Conservation (phyloP, 2,113 vertebrate genomes). For the Orientallactaga bullata region DNA sequence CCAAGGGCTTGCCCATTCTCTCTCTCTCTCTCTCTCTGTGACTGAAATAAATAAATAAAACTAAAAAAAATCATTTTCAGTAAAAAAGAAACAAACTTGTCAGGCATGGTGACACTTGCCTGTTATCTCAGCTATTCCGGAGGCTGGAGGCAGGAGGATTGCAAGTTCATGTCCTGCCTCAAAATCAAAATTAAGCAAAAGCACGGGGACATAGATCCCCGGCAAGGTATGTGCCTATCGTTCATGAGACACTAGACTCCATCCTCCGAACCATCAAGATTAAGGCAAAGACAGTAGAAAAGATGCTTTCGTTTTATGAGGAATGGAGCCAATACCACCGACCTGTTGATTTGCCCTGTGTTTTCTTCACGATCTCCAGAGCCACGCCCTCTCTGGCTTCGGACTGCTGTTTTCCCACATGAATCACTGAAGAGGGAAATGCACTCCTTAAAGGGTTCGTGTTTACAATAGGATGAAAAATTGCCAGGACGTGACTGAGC, state of each 20-base stretch:
- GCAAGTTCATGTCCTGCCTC: background rate
- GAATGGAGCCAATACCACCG: background rate
- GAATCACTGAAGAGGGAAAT: slow-evolving; percentile 63
- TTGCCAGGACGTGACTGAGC: slow-evolving; percentile 54
- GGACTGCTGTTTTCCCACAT: slow-evolving; percentile 5
- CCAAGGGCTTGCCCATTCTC: too few relatives aligned
- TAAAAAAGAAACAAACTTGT: background rate
- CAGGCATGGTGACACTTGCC: too few relatives aligned
- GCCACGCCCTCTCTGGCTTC: slow-evolving; percentile 14
- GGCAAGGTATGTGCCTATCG: background rate
- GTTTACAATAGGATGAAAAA: slow-evolving; percentile 59
- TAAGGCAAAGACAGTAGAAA: background rate
- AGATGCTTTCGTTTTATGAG: background rate
- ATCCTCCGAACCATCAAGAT: background rate
- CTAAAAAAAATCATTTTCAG: too few relatives aligned
- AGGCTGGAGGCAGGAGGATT: background rate
- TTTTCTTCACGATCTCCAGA: slow-evolving; percentile 35
- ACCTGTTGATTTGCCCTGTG: background rate
- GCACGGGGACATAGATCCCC: background rate
- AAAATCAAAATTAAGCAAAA: background rate
- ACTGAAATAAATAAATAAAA: too few relatives aligned
- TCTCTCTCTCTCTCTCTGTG: too few relatives aligned
- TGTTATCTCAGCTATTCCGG: background rate
- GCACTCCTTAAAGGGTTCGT: slow-evolving; percentile 31
- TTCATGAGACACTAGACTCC: background rate